Evolutionary conservation across 2,797 vertebrate species (phyloP).

Genomic region (Semotilus atromaculatus): DNA sequence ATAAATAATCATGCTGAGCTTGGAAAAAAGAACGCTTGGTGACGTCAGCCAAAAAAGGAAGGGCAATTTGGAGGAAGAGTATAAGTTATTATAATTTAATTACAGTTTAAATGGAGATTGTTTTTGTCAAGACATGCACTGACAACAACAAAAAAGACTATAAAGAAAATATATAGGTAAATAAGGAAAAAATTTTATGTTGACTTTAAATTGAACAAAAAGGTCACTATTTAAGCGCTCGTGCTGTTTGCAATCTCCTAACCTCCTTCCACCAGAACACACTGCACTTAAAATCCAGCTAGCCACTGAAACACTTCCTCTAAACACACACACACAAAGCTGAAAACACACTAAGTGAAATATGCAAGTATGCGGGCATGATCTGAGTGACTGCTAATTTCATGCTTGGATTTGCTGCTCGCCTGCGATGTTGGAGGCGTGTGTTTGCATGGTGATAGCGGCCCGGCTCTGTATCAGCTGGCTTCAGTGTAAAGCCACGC

Average conservation of each 20-base stretch:
- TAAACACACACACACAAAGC: slow-evolving; percentile 34
- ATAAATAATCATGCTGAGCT: background rate
- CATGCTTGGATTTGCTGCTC: slow-evolving; percentile 59
- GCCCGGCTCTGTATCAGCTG: slow-evolving; percentile 59
- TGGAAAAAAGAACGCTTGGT: background rate
- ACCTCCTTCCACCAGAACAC: background rate
- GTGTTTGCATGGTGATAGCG: slow-evolving; percentile 61
- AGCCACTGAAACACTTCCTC: background rate
- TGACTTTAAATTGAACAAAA: background rate
- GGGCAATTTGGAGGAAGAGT: background rate
- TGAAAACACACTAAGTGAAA: slow-evolving; percentile 54
- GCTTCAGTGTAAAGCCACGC: slow-evolving; percentile 58
- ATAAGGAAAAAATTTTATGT: background rate
- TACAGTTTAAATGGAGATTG: background rate
- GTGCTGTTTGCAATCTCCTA: background rate
- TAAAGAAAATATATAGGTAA: background rate
- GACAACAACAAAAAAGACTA: no score
- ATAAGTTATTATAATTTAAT: background rate
- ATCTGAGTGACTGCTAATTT: slow-evolving; percentile 61
- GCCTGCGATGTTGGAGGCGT: slow-evolving; percentile 50
- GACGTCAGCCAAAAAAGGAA: background rate
- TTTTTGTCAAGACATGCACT: background rate
- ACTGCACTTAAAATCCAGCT: background rate
- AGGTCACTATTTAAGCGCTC: background rate
- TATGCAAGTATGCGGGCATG: slow-evolving; percentile 57